Percentiles rank a stretch among this genome's conserved stretches.
Evolutionary conservation across 2,888 invertebrate genomes (phyloP).

Genomic region (Cylloceria caligata): DNA sequence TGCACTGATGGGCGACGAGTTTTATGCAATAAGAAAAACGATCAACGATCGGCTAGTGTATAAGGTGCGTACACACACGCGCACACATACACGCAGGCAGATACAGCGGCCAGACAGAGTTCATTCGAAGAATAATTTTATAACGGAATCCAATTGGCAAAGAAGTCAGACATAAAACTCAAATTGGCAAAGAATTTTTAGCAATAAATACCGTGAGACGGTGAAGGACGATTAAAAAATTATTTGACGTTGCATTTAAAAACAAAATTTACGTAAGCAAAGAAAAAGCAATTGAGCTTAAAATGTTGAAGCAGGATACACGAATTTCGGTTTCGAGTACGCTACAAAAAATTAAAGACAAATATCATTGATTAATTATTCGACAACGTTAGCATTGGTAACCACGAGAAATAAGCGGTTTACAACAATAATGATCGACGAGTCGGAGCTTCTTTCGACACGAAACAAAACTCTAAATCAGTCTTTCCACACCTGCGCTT

Average conservation of each 20-base stretch:
- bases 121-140: no score
- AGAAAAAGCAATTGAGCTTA: background rate
- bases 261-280: background rate
- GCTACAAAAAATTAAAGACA: background rate
- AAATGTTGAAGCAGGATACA: background rate
- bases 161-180: background rate
- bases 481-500: conserved; percentile 72
- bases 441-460: conserved; percentile 47
- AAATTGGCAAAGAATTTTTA: conserved; percentile 23
- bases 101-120: no score
- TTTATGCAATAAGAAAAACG: conserved; percentile 49
- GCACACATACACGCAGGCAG: no score
- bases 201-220: background rate
- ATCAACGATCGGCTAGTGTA: background rate
- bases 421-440: conserved; percentile 58
- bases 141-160: no score
- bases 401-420: conserved; percentile 9
- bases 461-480: conserved; percentile 68
- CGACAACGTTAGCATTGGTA: background rate
- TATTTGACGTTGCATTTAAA: background rate
- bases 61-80: no score
- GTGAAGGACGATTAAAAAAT: background rate
- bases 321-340: background rate
- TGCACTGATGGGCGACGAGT: conserved; percentile 39
- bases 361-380: conserved; percentile 33